These are phyloP conservation scores for Gymnarchus niloticus DNA, from an alignment of 2,113 vertebrate genomes.

Conservation along the genomic window DNA sequence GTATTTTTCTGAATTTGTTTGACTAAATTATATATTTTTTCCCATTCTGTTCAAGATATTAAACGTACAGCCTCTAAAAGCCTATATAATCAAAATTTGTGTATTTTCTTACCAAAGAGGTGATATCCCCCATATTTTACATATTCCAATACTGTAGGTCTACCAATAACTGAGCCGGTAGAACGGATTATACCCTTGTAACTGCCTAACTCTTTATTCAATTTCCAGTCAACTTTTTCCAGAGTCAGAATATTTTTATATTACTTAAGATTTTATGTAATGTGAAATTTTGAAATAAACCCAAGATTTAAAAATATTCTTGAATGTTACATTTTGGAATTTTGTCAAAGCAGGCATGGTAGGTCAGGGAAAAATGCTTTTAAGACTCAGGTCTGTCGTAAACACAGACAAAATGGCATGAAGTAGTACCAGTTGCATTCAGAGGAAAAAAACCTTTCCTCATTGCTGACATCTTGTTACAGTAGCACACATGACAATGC, in stretches of 20 bases:
- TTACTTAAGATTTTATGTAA: constrained; percentile 9
- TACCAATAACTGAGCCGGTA: constrained; percentile 19
- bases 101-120: constrained; percentile 49
- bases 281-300: constrained; percentile 8
- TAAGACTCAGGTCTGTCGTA: constrained; percentile 19
- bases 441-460: neutral
- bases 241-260: constrained; percentile 19
- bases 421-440: neutral
- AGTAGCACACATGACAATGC: neutral
- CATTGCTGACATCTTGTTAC: neutral
- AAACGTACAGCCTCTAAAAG: neutral
- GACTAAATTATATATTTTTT: constrained; percentile 5
- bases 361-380: constrained; percentile 5
- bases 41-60: neutral
- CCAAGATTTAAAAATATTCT: constrained; percentile 15
- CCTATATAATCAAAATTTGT: neutral
- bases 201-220: constrained; percentile 20
- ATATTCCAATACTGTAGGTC: neutral
- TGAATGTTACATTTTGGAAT: constrained; percentile 10
- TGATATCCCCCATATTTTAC: constrained; percentile 11
- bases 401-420: constrained; percentile 6
- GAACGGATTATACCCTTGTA: neutral
- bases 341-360: neutral
- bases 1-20: constrained; percentile 18
- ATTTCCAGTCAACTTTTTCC: constrained; percentile 11